Base-by-base conservation (phyloP, 1,140 invertebrate genomes). In the Scaptodrosophila lebanonensis region DNA sequence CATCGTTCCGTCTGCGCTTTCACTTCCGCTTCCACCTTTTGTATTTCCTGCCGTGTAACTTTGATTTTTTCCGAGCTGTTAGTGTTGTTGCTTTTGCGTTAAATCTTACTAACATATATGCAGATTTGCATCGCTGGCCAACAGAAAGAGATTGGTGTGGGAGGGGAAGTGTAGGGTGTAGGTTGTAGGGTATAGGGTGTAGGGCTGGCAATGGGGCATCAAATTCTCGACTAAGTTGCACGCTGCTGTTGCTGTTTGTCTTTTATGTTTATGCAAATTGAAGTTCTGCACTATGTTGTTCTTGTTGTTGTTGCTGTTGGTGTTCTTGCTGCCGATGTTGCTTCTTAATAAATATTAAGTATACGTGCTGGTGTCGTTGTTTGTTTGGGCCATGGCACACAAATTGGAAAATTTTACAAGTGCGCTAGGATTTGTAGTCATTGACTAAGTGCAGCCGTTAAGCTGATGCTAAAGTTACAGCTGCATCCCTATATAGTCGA, bases 251-350 rank as follows among this genome's bases (percentile, higher is more conserved):
- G 65, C 36, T 69, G 75, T 51, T 60, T 67, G 69, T 64, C 69
- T 62, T 82, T 82, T 82, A 75, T 82, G 79, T 73, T 83, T 83
- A 83, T 83, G 79, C 65, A 83, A 83, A 83, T 83, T 84, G 72
- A 73, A 84, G 69, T 79, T 73, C 38, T 29, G 39, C 20, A 13
- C 22, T 25, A 4, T 51, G 33, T 35, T 54, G 52, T 32, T 56
- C 44, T 47, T 40, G 56, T 53, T 27, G 53, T 51, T 58, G 47
- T 60, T 57, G 61, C 51, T 64, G 60, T 35, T 51, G 33, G 29
- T 54, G 52, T 32, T 56, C 44, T 47, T 40, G 56, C 56, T 27
- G 53, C 54, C 60, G 47, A 45, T 63, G 52, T 17, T 49, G 53
- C 50, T 63, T 57, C 50, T 63, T 57, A 69, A 83, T 84, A 84